These are phyloP conservation scores for Bos javanicus DNA, from an alignment of 2,113 vertebrate genomes.

Conservation along the genomic window DNA sequence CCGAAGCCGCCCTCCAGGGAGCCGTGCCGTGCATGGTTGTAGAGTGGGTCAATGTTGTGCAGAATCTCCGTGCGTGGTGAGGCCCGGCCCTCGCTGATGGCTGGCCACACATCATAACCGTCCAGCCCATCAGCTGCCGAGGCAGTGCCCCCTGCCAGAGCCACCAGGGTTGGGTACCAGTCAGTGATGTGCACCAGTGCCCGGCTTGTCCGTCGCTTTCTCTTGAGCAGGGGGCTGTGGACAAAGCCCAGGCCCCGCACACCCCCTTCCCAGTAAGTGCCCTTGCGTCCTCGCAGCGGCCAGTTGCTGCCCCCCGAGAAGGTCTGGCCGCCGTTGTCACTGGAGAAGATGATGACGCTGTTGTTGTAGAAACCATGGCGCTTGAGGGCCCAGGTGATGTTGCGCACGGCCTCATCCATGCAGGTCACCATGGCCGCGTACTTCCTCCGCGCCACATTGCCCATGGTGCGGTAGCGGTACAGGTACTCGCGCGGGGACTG, in stretches of 20 bases:
- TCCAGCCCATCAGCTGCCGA: constrained; percentile 87
- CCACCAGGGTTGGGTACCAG: constrained; percentile 96
- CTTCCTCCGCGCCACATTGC: constrained; percentile 92
- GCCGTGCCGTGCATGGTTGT: constrained; percentile 90
- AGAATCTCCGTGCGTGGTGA: constrained; percentile 93
- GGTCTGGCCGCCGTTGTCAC: constrained; percentile 96
- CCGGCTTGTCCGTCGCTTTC: constrained; percentile 88
- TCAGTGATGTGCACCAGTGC: constrained; percentile 95
- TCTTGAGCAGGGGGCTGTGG: constrained; percentile 93
- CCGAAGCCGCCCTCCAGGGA: constrained; percentile 90
- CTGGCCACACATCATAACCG: constrained; percentile 92
- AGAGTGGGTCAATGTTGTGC: constrained; percentile 97
- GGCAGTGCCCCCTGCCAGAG: constrained; percentile 89
- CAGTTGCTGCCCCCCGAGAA: constrained; percentile 97
- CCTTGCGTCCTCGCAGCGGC: constrained; percentile 96
- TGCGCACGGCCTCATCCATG: constrained; percentile 95
- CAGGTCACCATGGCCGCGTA: constrained; percentile 97
- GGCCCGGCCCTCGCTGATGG: constrained; percentile 92
- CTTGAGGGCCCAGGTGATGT: constrained; percentile 95
- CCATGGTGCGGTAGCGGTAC: constrained; percentile 91
- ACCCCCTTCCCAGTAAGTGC: constrained; percentile 98
- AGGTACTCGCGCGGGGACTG: constrained; percentile 95
- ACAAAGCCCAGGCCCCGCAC: constrained; percentile 95
- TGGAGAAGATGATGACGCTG: constrained; percentile 94
- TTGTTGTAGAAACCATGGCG: constrained; percentile 96